These are phyloP conservation scores for Sternotherus odoratus DNA, from an alignment of 2,797 vertebrate species.

Conservation along the genomic window DNA sequence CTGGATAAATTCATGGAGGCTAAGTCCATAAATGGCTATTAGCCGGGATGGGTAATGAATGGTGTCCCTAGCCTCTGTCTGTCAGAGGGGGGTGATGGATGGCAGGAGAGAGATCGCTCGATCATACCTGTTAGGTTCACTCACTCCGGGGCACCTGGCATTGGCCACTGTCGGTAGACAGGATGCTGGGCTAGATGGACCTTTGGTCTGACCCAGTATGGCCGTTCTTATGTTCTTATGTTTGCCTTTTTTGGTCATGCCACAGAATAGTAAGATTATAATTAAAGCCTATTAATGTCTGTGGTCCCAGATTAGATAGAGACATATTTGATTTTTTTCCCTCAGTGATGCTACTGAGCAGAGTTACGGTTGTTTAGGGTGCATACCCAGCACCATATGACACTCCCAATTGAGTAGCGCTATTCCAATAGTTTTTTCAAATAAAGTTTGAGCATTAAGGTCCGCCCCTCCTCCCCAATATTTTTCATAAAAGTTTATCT, in stretches of 20 bases:
- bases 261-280: constrained; percentile 40
- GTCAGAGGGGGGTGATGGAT: too few relatives aligned
- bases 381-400: neutral
- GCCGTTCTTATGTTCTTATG: too few relatives aligned
- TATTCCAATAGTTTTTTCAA: neutral
- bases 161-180: too few relatives aligned
- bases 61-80: too few relatives aligned
- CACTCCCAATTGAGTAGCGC: neutral
- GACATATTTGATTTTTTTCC: neutral
- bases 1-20: too few relatives aligned
- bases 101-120: too few relatives aligned
- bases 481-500: neutral
- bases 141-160: too few relatives aligned
- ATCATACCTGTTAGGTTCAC: too few relatives aligned
- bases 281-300: constrained; percentile 51
- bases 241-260: constrained; percentile 41
- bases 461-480: neutral
- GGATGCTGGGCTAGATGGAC: too few relatives aligned
- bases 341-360: neutral
- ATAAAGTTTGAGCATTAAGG: neutral
- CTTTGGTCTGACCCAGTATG: too few relatives aligned
- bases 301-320: constrained; percentile 49
- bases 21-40: too few relatives aligned
- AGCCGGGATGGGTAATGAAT: too few relatives aligned
- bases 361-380: constrained; percentile 29